Conservation (phyloP, 2,797 vertebrate genomes). For the Gambusia yucatana region DNA sequence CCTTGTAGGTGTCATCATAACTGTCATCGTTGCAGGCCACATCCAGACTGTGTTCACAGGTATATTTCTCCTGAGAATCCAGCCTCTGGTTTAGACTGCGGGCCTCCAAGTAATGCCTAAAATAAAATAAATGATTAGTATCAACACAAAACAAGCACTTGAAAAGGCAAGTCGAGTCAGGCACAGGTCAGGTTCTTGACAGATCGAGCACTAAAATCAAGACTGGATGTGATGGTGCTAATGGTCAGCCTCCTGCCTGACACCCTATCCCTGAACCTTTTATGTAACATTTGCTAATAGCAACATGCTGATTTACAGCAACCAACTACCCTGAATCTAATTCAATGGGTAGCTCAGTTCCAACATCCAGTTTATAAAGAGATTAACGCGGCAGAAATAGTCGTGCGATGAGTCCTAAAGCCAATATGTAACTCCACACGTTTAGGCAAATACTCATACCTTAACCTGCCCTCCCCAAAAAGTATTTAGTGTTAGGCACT, state of each 20-base stretch:
- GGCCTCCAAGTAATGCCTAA: slow-evolving; percentile 90
- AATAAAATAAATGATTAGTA: slow-evolving; percentile 27
- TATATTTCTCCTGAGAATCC: slow-evolving; percentile 80
- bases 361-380: slow-evolving; percentile 19
- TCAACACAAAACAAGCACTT: slow-evolving; percentile 17
- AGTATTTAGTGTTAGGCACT: slow-evolving; percentile 13
- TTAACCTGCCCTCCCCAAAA: not conserved
- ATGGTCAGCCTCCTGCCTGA: slow-evolving; percentile 41
- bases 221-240: slow-evolving; percentile 23
- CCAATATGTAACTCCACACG: slow-evolving; percentile 3
- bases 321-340: slow-evolving; percentile 27
- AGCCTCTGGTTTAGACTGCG: slow-evolving; percentile 86
- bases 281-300: slow-evolving; percentile 71
- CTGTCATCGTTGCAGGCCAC: slow-evolving; percentile 81
- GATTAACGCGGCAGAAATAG: slow-evolving; percentile 21
- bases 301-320: slow-evolving; percentile 53
- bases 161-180: not conserved
- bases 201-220: slow-evolving; percentile 44
- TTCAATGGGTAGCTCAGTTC: slow-evolving; percentile 24
- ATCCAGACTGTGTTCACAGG: slow-evolving; percentile 78
- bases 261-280: slow-evolving; percentile 53
- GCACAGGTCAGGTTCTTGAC: slow-evolving; percentile 8
- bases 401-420: not conserved
- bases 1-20: slow-evolving; percentile 54
- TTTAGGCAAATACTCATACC: slow-evolving; percentile 11